A percentile compares a stretch with the other conserved stretches of the same genome.
Conservation (phyloP, 2,888 invertebrate species). For the Polylopha cassiicola region DNA sequence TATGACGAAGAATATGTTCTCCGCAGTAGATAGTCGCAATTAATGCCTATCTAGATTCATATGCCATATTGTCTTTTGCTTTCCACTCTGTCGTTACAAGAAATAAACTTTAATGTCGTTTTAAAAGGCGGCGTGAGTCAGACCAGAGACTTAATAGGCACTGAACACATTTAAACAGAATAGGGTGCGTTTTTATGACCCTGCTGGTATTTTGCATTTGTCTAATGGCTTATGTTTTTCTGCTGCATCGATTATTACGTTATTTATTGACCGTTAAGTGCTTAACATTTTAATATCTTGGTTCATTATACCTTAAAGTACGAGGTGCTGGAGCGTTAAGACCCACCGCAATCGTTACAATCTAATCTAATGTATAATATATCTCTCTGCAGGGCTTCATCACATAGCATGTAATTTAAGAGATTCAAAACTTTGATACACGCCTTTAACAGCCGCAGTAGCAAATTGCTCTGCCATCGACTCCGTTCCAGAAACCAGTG, state of each 20-base stretch:
- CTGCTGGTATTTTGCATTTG: constrained; percentile 13
- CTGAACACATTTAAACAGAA: constrained; percentile 12
- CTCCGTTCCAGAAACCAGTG: constrained; percentile 14
- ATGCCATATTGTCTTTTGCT: too few relatives aligned
- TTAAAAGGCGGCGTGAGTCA: constrained; percentile 21
- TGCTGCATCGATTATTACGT: constrained; percentile 18
- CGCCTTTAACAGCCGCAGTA: constrained; percentile 16
- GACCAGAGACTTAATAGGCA: constrained; percentile 11
- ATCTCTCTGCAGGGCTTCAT: constrained; percentile 21
- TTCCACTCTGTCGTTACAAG: constrained; percentile 13
- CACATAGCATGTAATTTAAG: constrained; percentile 19
- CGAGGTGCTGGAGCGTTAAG: too few relatives aligned
- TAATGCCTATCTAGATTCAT: too few relatives aligned
- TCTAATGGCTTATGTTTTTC: constrained; percentile 16
- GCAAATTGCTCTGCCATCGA: constrained; percentile 17
- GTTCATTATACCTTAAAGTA: too few relatives aligned
- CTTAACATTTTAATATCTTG: too few relatives aligned
- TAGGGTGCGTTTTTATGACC: constrained; percentile 9
- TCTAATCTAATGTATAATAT: constrained; percentile 20
- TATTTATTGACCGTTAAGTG: constrained; percentile 15
- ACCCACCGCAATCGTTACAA: too few relatives aligned
- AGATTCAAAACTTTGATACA: constrained; percentile 14
- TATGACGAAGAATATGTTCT: too few relatives aligned
- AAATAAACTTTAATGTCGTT: constrained; percentile 17
- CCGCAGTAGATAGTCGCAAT: too few relatives aligned